Percentiles rank a stretch among this genome's conserved stretches.
phyloP scores from a whole-genome alignment of 2,113 vertebrate genomes.

The Halcyon senegalensis region DNA sequence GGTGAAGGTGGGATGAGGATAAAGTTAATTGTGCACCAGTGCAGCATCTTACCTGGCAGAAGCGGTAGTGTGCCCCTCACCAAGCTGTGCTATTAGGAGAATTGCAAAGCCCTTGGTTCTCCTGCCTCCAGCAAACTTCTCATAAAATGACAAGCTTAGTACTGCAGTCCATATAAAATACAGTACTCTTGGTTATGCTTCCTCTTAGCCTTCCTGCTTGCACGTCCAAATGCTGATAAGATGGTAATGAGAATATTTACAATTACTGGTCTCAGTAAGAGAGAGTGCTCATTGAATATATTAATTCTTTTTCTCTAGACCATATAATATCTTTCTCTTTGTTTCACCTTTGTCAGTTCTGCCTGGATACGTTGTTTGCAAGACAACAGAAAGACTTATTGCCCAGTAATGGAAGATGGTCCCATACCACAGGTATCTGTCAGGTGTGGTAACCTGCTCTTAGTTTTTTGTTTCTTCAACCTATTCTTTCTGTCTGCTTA shows the following conservation, averaged over 20 bases:
- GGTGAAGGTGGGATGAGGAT: background rate
- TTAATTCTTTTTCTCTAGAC: background rate
- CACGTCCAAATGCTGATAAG: background rate
- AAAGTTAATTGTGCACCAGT: background rate
- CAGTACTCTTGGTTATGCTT: background rate
- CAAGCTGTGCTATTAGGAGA: background rate
- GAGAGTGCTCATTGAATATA: background rate
- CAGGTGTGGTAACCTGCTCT: background rate
- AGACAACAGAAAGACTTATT: background rate
- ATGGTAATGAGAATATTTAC: background rate
- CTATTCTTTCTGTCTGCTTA: background rate
- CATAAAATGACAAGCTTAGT: background rate
- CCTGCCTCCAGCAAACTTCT: background rate
- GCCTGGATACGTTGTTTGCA: background rate
- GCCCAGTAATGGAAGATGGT: background rate
- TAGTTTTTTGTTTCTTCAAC: background rate
- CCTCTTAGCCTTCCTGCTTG: background rate
- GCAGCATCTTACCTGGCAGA: background rate
- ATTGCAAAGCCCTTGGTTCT: background rate
- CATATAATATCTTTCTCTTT: background rate
- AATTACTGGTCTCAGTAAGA: background rate
- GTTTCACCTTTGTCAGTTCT: background rate
- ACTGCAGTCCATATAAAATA: background rate
- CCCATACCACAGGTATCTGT: no score
- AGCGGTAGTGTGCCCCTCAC: background rate